Evolutionary conservation across 2,888 invertebrate genomes (phyloP).

Genomic region (Andrena camellia): DNA sequence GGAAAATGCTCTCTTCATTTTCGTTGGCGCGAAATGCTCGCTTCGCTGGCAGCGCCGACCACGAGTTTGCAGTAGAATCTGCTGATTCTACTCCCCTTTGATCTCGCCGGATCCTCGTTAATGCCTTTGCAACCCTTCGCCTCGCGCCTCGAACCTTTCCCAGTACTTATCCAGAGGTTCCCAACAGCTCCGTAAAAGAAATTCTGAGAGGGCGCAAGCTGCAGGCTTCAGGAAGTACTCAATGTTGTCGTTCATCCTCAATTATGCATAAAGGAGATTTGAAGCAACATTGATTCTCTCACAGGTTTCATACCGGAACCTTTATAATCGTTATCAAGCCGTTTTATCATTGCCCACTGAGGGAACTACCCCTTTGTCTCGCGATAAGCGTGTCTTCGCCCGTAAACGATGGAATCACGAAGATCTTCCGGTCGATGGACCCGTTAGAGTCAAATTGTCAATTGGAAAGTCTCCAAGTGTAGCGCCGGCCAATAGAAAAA

Average conservation of each 20-base stretch:
- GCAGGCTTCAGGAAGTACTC: neutral
- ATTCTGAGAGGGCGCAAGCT: neutral
- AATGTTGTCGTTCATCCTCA: neutral
- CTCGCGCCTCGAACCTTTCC: constrained; percentile 5
- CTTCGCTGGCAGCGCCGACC: constrained; percentile 19
- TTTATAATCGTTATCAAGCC: too few relatives aligned
- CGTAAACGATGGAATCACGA: neutral
- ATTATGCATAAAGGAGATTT: neutral
- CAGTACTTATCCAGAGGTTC: constrained; percentile 7
- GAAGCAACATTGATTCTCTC: too few relatives aligned
- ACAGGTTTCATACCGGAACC: too few relatives aligned
- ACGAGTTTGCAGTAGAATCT: constrained; percentile 44
- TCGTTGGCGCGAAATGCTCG: constrained; percentile 58
- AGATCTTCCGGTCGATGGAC: constrained; percentile 64
- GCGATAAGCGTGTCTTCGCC: too few relatives aligned
- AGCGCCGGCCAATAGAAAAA: constrained; percentile 37
- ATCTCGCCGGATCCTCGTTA: constrained; percentile 53
- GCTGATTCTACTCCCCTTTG: constrained; percentile 60
- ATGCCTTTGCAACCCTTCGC: constrained; percentile 3
- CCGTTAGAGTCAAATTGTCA: constrained; percentile 79
- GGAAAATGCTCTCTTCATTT: constrained; percentile 78
- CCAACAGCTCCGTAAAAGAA: neutral
- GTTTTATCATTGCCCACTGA: too few relatives aligned
- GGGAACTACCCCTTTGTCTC: too few relatives aligned
- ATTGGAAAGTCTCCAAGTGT: constrained; percentile 74